phyloP scores from a whole-genome alignment of 1,140 invertebrate genomes.

The Charaxes varanes region DNA sequence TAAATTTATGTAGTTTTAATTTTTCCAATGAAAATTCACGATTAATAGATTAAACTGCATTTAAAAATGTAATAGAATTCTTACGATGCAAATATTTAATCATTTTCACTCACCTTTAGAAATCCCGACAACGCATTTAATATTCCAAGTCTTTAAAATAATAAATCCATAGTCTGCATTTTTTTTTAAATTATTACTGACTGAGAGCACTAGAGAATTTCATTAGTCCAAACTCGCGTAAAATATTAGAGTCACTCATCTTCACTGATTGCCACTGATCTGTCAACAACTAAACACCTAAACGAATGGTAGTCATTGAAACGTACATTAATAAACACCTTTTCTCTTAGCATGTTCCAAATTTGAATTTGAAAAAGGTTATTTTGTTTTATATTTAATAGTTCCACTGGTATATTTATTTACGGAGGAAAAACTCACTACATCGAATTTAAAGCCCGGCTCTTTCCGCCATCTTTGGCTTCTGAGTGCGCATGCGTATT shows the following conservation, averaged over 20 bases:
- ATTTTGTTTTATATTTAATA: conserved; percentile 1
- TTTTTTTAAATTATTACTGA: no score
- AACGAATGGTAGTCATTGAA: conserved; percentile 1
- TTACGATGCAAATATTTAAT: no score
- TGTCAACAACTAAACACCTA: conserved; percentile 40
- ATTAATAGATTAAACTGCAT: no score
- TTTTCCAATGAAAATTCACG: no score
- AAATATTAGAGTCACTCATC: conserved; percentile 37
- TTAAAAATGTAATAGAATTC: no score
- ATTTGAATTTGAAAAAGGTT: conserved; percentile 7
- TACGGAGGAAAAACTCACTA: conserved; percentile 31
- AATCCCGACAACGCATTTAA: no score
- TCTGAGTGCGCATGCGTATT: conserved; percentile 34
- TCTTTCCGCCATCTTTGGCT: conserved; percentile 42
- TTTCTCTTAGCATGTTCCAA: neutral
- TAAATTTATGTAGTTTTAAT: no score
- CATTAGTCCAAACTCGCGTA: conserved; percentile 22
- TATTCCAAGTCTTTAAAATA: no score
- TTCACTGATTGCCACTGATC: conserved; percentile 37
- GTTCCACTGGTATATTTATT: conserved; percentile 20
- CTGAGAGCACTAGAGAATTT: no score
- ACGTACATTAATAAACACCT: conserved; percentile 3
- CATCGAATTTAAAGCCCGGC: conserved; percentile 27
- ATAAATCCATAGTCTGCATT: no score
- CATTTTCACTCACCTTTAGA: no score